Base-by-base conservation (phyloP, 2,797 vertebrate species). In the Champsocephalus gunnari region DNA sequence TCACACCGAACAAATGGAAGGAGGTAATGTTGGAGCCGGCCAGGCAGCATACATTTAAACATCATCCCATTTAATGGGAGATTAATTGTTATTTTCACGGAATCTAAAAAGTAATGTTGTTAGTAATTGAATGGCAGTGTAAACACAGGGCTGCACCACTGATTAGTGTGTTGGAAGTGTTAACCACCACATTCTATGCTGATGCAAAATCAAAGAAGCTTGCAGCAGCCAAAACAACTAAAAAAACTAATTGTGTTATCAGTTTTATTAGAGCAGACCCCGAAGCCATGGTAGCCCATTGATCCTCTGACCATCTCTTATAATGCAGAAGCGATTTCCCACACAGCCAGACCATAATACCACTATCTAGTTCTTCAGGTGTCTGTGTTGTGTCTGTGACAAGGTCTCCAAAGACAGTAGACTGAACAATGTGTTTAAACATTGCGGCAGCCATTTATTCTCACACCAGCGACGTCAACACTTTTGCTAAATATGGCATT, bases 281-380 rank as follows among this genome's bases (percentile, higher is more conserved):
- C 83, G 12, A 16, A 72, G 84, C 16, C 48, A 68, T 63, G 73
- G 50, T 28, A 87, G 80, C 41, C 28, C 50, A 89, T 81, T 78
- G 79, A 87, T 87, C 77, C 54, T 58, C 38, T 93, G 90, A 91
- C 86, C 83, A 90, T 87, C 81, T 56, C 87, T 69, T 51, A 77
- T 81, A 86, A 92, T 84, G 56, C 75, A 89, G 60, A 45, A 66
- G 63, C 82, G 55, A 85, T 89, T 73, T 73, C 47, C 66, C 58
- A 76, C 59, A 67, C 58, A 80, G 34, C 38, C 32, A 11, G 34
- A 44, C 55, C 53, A 71, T 81, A 86, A 82, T 64, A 51, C 56
- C 45, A 6, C 21, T 34, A 48, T 90, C 68, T 70, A 49, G 64
- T 45, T 60, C 54, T 80, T 71, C 66, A 64, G 72, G 67, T 78